Base-by-base conservation (phyloP, 2,113 vertebrate genomes). In the Ariopsis seemanni region DNA sequence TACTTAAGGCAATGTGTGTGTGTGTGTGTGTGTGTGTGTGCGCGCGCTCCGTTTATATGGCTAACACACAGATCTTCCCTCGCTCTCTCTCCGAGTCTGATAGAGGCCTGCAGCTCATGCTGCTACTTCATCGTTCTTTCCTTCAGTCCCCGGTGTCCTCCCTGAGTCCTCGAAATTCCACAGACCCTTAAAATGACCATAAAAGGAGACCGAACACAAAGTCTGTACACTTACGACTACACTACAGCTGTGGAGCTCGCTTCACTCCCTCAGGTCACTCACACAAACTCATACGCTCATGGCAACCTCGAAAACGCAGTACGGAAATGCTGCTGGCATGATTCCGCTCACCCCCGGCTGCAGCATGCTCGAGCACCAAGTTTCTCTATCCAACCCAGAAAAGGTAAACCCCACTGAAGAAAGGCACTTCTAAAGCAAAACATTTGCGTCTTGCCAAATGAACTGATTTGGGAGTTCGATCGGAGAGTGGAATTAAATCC, bases 361-460 rank as follows among this genome's bases (percentile, higher is more conserved):
- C 89, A 88, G 77, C 65, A 89, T 75, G 80, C 87, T 69, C 82
- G 48, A 94, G 94, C 92, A 94, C 93, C 91, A 89, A 88, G 88
- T 89, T 90, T 91, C 85, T 80, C 83, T 88, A 82, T 53, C 89
- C 89, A 91, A 89, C 84, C 86, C 83, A 88, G 89, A 83, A 93
- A 93, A 94, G 93, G 91, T 92, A 93, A 92, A 92, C 92, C 93
- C 91, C 92, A 88, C 78, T 57, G 87, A 91, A 93, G 94, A 88
- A 96, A 96, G 95, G 95, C 95, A 95, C 95, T 96, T 95, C 92
- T 93, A 88, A 93, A 92, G 93, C 93, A 94, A 94, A 95, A 94
- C 91, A 89, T 84, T 69, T 80, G 83, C 63, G 92, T 94, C 94
- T 93, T 93, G 93, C 94, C 58, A 86, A 86, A 92, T 93, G 91